These are phyloP conservation scores for Automeris io DNA, from an alignment of 2,888 invertebrate genomes.

Conservation along the genomic window DNA sequence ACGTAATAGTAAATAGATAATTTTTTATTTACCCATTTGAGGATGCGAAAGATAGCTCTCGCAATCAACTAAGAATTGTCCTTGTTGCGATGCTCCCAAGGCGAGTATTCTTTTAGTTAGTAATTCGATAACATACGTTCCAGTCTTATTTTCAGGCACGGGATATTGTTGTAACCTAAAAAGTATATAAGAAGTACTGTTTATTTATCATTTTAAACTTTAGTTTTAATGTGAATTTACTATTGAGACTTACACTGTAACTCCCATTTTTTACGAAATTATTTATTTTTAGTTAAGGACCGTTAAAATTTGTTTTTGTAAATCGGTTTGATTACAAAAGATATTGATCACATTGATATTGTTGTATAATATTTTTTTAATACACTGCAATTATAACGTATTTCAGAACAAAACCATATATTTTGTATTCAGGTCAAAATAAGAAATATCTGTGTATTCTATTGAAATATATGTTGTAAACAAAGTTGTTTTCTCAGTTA, in stretches of 20 bases:
- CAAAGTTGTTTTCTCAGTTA: too few relatives aligned
- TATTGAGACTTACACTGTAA: slow-evolving; percentile 75
- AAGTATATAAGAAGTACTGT: slow-evolving; percentile 7
- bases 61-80: slow-evolving; percentile 95
- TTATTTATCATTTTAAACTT: not conserved
- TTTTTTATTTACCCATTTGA: slow-evolving; percentile 72
- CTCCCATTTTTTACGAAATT: slow-evolving; percentile 69
- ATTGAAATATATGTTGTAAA: too few relatives aligned
- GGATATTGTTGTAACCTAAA: slow-evolving; percentile 89
- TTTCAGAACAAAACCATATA: too few relatives aligned
- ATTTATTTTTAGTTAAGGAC: slow-evolving; percentile 9
- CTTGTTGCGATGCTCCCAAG: slow-evolving; percentile 90
- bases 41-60: slow-evolving; percentile 92
- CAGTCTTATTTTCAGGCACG: slow-evolving; percentile 92
- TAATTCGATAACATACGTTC: slow-evolving; percentile 91
- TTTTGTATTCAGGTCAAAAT: too few relatives aligned
- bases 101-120: slow-evolving; percentile 90
- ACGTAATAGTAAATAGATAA: too few relatives aligned
- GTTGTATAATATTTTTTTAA: too few relatives aligned
- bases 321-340: too few relatives aligned
- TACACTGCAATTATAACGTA: too few relatives aligned
- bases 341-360: too few relatives aligned
- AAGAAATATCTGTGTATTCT: too few relatives aligned
- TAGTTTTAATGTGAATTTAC: not conserved
- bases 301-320: slow-evolving; percentile 1